phyloP scores from a whole-genome alignment of 1,140 invertebrate genomes.

The Panagrolaimus sp. region DNA sequence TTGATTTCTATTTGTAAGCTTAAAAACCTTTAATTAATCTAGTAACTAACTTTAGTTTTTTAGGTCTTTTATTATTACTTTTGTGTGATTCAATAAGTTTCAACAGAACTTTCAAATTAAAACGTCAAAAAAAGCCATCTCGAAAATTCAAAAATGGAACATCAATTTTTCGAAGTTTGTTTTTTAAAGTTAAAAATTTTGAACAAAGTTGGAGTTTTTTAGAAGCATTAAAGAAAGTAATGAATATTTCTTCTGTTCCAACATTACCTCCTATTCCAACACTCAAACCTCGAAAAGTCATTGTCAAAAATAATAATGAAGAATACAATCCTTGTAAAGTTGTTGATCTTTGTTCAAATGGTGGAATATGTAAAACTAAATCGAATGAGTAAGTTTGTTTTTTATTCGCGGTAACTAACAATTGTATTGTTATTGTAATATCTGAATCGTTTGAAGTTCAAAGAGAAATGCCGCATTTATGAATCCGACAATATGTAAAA shows the following conservation, averaged over 20 bases:
- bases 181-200: not conserved
- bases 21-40: too few species aligned
- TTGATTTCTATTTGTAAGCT: too few species aligned
- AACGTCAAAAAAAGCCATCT: not conserved
- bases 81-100: slow-evolving; percentile 4
- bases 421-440: too few species aligned
- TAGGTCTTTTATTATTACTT: too few species aligned
- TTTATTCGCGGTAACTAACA: too few species aligned
- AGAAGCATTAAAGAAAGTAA: not conserved
- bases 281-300: not conserved
- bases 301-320: not conserved
- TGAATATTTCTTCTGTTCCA: not conserved
- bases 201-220: not conserved
- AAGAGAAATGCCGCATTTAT: too few species aligned
- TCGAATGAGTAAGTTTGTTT: too few species aligned
- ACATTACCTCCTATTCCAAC: slow-evolving; percentile 4
- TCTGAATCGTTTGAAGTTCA: too few species aligned
- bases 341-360: not conserved
- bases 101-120: slow-evolving; percentile 2
- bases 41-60: too few species aligned
- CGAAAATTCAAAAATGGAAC: not conserved
- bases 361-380: not conserved
- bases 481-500: too few species aligned
- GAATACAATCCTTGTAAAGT: slow-evolving; percentile 10
- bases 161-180: not conserved